Base-by-base conservation (phyloP, 92 coral and sea anemone species). In the Parazoanthus darwini region DNA sequence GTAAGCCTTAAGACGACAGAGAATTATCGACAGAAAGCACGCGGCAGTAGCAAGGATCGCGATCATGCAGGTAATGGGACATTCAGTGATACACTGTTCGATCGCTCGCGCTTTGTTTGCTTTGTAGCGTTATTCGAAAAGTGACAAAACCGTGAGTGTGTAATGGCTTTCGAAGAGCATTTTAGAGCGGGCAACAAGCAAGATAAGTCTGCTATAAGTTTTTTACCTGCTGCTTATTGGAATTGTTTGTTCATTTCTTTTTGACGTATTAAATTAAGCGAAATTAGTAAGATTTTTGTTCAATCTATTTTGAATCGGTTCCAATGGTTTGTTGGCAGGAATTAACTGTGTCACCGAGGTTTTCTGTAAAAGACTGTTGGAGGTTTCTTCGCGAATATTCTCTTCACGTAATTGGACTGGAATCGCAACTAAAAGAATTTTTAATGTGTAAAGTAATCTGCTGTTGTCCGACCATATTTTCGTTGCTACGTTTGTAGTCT, bases 1-100 rank as follows among this genome's bases (percentile, higher is more conserved):
- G 93, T 98, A 97, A 90, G 99, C 99, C 5, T 66, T 97, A 79
- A 83, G 99, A 79, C 91, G 90, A 86, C 99, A 97, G 85, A 93
- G 99, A 79, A 89, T 97, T 33, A 88, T 95, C 85, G 99, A 97
- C 51, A 92, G 96, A 78, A 94, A 93, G 81, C 94, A 95, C 35
- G 91, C 93, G 14, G 97, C 99, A 35, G 39, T 92, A 44, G 96
- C 91, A 48, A 92, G 97, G 86, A 90, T 97, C 58, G 92, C 97
- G 10, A 73, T 97, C 5, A 6, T 81, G 7, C 97, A 97, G 99
- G 99, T 97, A 93, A 37, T 10, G 15, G 33, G 37, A 8, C 29
- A 14, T 5, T 43, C 18, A 13, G 11, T 51, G 11, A 51, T 1
- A 4, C 42, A 51, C 58, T 51, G 66, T 58, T 58, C 23, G 66